Evolutionary conservation across 2,113 vertebrate genomes (phyloP).

Genomic region (Puma concolor): DNA sequence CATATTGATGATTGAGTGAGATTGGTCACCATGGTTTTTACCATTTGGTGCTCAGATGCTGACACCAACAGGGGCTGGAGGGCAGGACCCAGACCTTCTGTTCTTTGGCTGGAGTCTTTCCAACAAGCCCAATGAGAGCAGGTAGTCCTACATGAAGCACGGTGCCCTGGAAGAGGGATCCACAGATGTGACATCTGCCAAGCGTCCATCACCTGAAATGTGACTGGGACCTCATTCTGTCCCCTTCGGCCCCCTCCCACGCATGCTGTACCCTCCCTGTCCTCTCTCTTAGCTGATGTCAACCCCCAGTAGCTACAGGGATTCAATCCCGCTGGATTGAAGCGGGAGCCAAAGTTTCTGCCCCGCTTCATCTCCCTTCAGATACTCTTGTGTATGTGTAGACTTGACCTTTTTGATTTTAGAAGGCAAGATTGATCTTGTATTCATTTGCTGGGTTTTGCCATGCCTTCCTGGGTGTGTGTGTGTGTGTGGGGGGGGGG

Average conservation of each 20-base stretch:
- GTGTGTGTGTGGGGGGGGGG: too few relatives aligned
- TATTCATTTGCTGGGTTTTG: background rate
- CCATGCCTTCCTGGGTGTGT: background rate
- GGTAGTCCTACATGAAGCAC: background rate
- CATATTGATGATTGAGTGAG: background rate
- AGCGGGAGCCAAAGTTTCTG: background rate
- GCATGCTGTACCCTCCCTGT: background rate
- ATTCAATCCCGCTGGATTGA: background rate
- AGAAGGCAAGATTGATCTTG: background rate
- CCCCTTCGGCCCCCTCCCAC: too few relatives aligned
- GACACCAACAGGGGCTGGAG: too few relatives aligned
- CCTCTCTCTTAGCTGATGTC: background rate
- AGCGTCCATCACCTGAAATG: background rate
- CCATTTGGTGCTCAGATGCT: background rate
- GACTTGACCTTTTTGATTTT: background rate
- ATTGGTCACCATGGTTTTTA: background rate
- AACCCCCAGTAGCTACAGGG: background rate
- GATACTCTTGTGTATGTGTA: background rate
- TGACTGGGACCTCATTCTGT: background rate
- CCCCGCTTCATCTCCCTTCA: background rate
- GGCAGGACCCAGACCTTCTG: background rate
- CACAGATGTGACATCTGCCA: background rate
- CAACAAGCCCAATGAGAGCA: background rate
- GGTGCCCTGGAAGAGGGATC: background rate
- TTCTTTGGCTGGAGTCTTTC: background rate